Conservation (phyloP, 2,113 vertebrate species). For the Dasyprocta punctata region DNA sequence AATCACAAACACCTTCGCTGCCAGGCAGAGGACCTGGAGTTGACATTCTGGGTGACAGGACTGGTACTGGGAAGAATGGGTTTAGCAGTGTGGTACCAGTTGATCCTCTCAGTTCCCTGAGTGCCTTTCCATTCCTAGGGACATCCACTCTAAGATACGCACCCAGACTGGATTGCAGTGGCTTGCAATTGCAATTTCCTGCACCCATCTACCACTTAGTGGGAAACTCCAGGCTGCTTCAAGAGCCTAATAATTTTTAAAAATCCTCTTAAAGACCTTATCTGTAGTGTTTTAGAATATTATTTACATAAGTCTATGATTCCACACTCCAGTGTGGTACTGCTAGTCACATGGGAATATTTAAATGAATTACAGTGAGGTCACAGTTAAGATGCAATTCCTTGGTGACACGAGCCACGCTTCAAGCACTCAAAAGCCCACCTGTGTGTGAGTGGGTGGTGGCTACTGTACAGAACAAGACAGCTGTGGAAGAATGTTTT, state of each 20-base stretch:
- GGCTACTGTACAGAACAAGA: background rate
- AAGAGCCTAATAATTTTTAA: background rate
- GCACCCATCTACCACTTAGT: background rate
- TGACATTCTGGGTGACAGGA: background rate
- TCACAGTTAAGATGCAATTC: background rate
- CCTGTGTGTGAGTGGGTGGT: background rate
- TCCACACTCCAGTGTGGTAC: background rate
- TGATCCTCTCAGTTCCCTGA: background rate
- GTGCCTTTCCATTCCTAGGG: background rate
- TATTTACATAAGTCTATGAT: background rate
- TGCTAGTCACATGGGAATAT: background rate
- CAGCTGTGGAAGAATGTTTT: background rate
- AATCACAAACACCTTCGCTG: background rate
- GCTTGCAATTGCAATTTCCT: background rate
- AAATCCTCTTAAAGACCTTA: background rate
- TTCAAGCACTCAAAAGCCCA: background rate
- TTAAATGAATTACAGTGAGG: background rate
- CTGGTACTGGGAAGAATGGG: background rate
- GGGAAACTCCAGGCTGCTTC: background rate
- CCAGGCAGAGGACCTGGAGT: background rate
- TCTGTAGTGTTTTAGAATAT: background rate
- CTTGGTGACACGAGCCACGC: background rate
- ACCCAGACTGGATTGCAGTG: background rate
- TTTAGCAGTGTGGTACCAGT: too few species aligned
- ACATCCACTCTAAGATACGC: background rate